These are phyloP conservation scores for Matsumurasca onukii DNA, from an alignment of 1,140 invertebrate species.

Conservation along the genomic window DNA sequence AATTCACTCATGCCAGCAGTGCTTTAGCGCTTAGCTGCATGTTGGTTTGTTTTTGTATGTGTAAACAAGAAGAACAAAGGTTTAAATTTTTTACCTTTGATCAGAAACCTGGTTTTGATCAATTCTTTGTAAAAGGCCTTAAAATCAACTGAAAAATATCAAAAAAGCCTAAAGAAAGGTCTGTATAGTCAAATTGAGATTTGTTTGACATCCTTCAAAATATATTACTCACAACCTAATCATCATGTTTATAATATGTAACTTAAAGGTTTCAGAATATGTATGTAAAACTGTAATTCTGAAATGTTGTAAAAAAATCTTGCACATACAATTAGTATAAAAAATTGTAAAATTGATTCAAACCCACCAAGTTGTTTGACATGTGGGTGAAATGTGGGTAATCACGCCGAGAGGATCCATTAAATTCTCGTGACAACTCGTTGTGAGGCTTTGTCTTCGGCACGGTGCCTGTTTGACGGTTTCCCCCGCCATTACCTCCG, in stretches of 20 bases:
- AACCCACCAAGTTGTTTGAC: conserved; percentile 20
- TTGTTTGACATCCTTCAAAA: no score
- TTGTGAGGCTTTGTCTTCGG: conserved; percentile 31
- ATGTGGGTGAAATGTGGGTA: conserved; percentile 19
- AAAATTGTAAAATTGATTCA: conserved; percentile 1
- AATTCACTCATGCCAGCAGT: no score
- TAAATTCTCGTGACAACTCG: conserved; percentile 18
- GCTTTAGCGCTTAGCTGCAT: no score
- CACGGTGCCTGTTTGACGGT: conserved; percentile 26
- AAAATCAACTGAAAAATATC: no score
- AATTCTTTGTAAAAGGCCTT: no score
- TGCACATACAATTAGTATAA: not conserved
- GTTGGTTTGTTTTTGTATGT: no score
- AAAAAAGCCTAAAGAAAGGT: no score
- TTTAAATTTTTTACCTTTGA: no score
- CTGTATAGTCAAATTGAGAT: no score
- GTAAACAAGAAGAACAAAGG: no score
- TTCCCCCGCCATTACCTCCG: not conserved
- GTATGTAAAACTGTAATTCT: not conserved
- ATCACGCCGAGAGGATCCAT: conserved; percentile 10
- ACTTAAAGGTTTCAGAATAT: conserved; percentile 7
- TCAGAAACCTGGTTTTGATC: no score
- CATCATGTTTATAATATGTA: not conserved
- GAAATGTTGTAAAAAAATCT: not conserved
- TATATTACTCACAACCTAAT: not conserved